phyloP scores from a whole-genome alignment of 2,797 vertebrate species.

The Heterohyrax brucei region DNA sequence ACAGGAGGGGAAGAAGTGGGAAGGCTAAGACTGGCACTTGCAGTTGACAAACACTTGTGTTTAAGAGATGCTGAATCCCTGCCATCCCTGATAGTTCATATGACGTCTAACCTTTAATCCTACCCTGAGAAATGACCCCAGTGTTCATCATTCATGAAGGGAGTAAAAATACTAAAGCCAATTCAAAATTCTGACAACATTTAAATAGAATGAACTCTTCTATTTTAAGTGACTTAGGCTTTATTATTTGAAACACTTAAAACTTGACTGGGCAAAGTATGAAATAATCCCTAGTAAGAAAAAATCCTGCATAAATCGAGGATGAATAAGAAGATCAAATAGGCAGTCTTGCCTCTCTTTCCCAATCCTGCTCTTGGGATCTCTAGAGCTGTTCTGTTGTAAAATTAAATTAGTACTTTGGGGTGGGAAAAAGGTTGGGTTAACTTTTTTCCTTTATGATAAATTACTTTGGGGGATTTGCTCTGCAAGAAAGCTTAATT shows the following conservation, averaged over 20 bases:
- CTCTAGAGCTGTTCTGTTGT: slow-evolving; percentile 48
- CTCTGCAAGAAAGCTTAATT: slow-evolving; percentile 77
- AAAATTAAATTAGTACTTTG: slow-evolving; percentile 77
- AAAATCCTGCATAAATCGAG: slow-evolving; percentile 24
- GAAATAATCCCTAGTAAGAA: slow-evolving; percentile 24
- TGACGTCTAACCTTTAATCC: background rate
- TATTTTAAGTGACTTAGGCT: slow-evolving; percentile 3
- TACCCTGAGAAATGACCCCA: background rate
- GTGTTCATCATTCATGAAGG: background rate
- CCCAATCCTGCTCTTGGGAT: slow-evolving; percentile 28
- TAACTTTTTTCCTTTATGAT: slow-evolving; percentile 72
- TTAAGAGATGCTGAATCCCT: background rate
- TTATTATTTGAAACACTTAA: slow-evolving; percentile 61
- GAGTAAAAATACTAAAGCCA: slow-evolving; percentile 3
- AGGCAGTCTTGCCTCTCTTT: background rate
- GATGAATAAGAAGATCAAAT: background rate
- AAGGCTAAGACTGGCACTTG: background rate
- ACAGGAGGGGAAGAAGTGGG: background rate
- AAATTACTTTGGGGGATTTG: slow-evolving; percentile 77
- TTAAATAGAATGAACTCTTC: background rate
- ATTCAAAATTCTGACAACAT: background rate
- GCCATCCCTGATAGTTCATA: background rate
- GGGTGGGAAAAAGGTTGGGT: slow-evolving; percentile 51
- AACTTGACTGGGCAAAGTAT: slow-evolving; percentile 10
- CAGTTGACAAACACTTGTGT: background rate